These are phyloP conservation scores for Leuctra nigra DNA, from an alignment of 2,888 invertebrate genomes.

Conservation along the genomic window DNA sequence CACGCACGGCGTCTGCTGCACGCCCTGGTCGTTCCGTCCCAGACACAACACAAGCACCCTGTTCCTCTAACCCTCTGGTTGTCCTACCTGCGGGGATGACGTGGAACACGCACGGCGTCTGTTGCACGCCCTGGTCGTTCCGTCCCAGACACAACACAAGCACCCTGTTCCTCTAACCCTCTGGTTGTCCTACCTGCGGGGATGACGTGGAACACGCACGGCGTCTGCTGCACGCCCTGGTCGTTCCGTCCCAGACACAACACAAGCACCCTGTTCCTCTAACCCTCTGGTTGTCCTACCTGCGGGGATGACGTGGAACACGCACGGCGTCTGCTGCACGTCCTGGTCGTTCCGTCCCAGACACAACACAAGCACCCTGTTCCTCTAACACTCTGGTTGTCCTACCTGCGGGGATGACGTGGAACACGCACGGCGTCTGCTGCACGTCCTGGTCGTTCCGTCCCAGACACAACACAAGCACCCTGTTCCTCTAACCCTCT, in stretches of 20 bases:
- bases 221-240: slow-evolving; percentile 62
- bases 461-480: neutral
- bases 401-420: slow-evolving; percentile 64
- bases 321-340: slow-evolving; percentile 62
- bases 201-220: slow-evolving; percentile 65
- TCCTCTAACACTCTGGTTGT: no score
- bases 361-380: no score
- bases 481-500: neutral
- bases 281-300: no score
- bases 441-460: neutral
- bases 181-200: slow-evolving; percentile 61
- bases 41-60: slow-evolving; percentile 69
- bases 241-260: slow-evolving; percentile 69
- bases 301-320: slow-evolving; percentile 66
- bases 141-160: slow-evolving; percentile 67
- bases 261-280: no score
- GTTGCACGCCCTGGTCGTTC: slow-evolving; percentile 65
- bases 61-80: no score
- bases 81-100: slow-evolving; percentile 62
- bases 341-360: slow-evolving; percentile 70
- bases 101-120: slow-evolving; percentile 64
- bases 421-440: slow-evolving; percentile 61
- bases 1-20: slow-evolving; percentile 64
- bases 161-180: no score
- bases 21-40: slow-evolving; percentile 65